Base-by-base conservation (phyloP, 2,888 invertebrate species). In the Lasius fuliginosus region DNA sequence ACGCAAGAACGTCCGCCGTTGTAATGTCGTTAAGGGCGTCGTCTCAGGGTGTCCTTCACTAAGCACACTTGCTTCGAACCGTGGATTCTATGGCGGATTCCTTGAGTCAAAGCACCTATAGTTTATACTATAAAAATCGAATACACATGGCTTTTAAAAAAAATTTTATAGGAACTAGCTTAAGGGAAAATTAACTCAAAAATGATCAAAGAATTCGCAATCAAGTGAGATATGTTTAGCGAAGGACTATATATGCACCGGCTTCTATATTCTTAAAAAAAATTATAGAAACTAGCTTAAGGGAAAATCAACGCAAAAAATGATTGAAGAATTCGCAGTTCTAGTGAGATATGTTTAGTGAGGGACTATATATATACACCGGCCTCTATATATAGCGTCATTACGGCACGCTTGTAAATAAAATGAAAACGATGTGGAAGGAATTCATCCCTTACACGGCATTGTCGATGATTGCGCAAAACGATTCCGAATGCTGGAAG, bases 391-490 rank as follows among this genome's bases (percentile, higher is more conserved):
- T n/a, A n/a, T 6, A 33, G 30, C 46, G 84, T 73, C 27, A 60
- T 90, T 88, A 86, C 86, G 74, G 69, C 86, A 76, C 65, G 64
- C 71, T 76, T 69, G 84, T 77, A 84, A 90, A 91, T 90, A 83
- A 90, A 91, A 87, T 79, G 86, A 79, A 53, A 62, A 74, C 77
- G 27, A 12, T 86, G 71, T 60, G 79, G 82, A 87, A 89, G 89
- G 90, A 88, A 88, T 85, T 86, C 79, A 87, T 89, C 91, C 91
- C 89, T 90, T 89, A 91, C 86, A 89, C 83, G 90, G 88, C 56
- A 27, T 67, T 33, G 9, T 71, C 40, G 58, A 69, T 40, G 83
- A 87, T 89, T 88, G 77, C 89, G 89, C 76, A 88, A 89, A 89
- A 40, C 23, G 15, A 83, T 82, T 67, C 58, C 33, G 42, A 33